Conservation (phyloP, 2,888 invertebrate species). For the Eristalis pertinax region DNA sequence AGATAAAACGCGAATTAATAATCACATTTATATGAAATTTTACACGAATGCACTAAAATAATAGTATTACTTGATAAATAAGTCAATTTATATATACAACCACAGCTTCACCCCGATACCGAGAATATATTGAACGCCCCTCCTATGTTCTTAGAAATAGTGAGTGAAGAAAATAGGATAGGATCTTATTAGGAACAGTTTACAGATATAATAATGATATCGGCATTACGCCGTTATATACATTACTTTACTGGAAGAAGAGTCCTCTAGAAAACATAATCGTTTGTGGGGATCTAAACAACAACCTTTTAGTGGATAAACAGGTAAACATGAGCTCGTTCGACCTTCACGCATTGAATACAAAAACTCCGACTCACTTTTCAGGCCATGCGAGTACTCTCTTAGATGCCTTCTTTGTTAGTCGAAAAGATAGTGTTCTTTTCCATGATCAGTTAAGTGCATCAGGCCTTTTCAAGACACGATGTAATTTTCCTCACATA, state of each 20-base stretch:
- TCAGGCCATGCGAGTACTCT: not conserved
- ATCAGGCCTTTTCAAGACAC: not conserved
- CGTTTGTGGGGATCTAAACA: not conserved
- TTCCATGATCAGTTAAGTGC: constrained; percentile 13
- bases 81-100: too few relatives aligned
- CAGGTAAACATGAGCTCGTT: not conserved
- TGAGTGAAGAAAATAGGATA: not conserved
- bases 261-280: not conserved
- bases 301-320: constrained; percentile 1
- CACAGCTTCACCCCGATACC: too few relatives aligned
- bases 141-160: not conserved
- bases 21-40: too few relatives aligned
- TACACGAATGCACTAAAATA: too few relatives aligned
- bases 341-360: not conserved
- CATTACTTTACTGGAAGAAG: not conserved
- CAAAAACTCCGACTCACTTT: not conserved
- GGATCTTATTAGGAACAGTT: not conserved
- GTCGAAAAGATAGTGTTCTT: not conserved
- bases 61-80: too few relatives aligned
- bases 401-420: constrained; percentile 1
- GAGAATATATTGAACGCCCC: too few relatives aligned
- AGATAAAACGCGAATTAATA: too few relatives aligned
- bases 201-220: not conserved
- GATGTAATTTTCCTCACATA: not conserved
- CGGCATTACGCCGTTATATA: not conserved